Conservation (phyloP, 2,888 invertebrate species). For the Oscheius sp. region DNA sequence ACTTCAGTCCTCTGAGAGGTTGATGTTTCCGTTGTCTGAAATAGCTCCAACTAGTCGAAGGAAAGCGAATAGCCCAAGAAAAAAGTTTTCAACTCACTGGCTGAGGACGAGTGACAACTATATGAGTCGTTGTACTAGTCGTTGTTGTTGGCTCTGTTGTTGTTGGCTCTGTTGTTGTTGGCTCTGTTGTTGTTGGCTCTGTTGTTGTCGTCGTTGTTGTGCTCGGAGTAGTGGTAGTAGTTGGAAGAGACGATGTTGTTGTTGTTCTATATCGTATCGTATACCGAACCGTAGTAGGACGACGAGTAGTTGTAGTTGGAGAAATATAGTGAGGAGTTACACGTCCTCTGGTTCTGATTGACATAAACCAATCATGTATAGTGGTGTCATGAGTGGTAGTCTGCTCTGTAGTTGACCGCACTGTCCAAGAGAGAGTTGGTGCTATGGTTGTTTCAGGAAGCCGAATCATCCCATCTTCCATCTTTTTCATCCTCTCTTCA, state of each 20-base stretch:
- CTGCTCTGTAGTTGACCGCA: not conserved
- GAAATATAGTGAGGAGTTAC: not conserved
- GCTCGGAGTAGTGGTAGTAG: not conserved
- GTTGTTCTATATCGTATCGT: slow-evolving; percentile 3
- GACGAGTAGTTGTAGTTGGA: slow-evolving; percentile 3
- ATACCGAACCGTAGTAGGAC: not conserved
- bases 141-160: slow-evolving; percentile 29
- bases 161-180: slow-evolving; percentile 23
- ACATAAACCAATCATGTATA: not conserved
- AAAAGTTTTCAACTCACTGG: slow-evolving; percentile 1
- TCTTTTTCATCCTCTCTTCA: not conserved
- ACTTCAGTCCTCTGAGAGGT: slow-evolving; percentile 21
- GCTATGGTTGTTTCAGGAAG: not conserved
- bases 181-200: slow-evolving; percentile 22
- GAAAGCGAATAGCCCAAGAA: not conserved
- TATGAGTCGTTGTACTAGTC: slow-evolving; percentile 19
- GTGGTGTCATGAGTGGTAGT: not conserved
- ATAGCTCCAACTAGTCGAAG: too few relatives aligned
- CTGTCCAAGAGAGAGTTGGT: not conserved
- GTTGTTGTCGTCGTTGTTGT: slow-evolving; percentile 26
- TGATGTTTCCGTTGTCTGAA: not conserved
- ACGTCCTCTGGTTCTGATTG: not conserved
- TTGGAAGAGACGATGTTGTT: slow-evolving; percentile 14
- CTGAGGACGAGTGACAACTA: slow-evolving; percentile 7
- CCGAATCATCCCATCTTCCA: not conserved